Percentiles rank a stretch among this genome's conserved stretches.
These are phyloP conservation scores for Erinaceus europaeus DNA, from an alignment of 2,113 vertebrate species.

Conservation along the genomic window DNA sequence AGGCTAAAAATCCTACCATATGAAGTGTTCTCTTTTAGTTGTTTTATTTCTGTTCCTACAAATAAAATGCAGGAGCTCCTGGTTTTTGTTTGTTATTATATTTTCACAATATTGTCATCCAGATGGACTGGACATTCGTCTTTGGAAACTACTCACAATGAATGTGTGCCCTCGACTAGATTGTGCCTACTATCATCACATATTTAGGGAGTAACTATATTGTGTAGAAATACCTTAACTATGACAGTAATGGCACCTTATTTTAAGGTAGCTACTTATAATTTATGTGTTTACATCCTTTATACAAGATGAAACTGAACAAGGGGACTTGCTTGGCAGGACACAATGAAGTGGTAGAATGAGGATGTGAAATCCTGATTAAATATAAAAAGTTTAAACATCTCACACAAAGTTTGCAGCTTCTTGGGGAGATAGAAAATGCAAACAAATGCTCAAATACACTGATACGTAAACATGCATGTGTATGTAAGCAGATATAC, in stretches of 20 bases:
- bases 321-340: background rate
- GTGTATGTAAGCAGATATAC: background rate
- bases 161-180: background rate
- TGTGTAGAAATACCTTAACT: background rate
- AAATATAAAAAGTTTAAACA: background rate
- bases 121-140: background rate
- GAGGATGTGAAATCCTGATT: background rate
- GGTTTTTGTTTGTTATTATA: background rate
- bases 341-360: background rate
- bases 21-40: background rate
- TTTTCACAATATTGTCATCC: background rate
- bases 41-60: background rate
- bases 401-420: background rate
- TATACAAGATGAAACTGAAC: background rate
- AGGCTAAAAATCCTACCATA: background rate
- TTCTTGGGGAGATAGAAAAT: background rate
- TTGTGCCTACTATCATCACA: background rate
- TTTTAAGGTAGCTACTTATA: background rate
- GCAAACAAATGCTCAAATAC: no score
- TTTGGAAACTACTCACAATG: background rate
- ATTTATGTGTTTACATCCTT: constrained; percentile 25
- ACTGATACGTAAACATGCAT: background rate
- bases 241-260: background rate
- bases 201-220: background rate
- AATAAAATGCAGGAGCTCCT: background rate